Evolutionary conservation across 37 sponge, comb jelly and placozoan genomes (phyloP).

Genomic region (Haliclona indistincta): DNA sequence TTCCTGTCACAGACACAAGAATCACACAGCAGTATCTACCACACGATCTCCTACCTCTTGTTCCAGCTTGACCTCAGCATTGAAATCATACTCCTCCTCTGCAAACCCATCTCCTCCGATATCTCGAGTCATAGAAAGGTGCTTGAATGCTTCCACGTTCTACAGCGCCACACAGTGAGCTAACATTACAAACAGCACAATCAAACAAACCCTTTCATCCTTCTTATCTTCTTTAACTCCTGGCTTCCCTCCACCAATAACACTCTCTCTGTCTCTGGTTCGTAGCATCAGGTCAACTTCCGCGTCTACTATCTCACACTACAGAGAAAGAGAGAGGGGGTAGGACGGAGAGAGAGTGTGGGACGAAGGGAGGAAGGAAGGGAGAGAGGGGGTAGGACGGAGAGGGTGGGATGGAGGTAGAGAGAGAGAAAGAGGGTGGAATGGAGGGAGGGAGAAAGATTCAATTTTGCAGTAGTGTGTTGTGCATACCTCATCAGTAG

Average conservation of each 20-base stretch:
- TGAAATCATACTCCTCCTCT: constrained; percentile 90
- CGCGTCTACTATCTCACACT: constrained; percentile 34
- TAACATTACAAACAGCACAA: too few species aligned
- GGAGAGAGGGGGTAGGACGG: too few species aligned
- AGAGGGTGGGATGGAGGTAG: too few species aligned
- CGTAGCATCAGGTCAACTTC: constrained; percentile 30
- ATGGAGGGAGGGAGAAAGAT: too few species aligned
- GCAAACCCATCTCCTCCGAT: constrained; percentile 60
- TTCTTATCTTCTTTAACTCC: not conserved
- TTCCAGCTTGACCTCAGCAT: constrained; percentile 73
- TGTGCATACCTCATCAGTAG: constrained; percentile 49
- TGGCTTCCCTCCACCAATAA: constrained; percentile 34
- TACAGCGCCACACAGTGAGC: too few species aligned
- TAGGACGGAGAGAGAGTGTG: not conserved
- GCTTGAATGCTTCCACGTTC: constrained; percentile 37
- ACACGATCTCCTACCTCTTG: not conserved
- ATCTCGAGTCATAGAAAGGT: constrained; percentile 40
- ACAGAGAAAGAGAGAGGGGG: not conserved
- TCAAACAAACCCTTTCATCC: too few species aligned
- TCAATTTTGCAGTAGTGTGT: too few species aligned
- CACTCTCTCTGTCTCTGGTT: not conserved
- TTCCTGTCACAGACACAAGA: constrained; percentile 4
- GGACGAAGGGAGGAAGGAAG: too few species aligned
- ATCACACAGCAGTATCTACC: not conserved
- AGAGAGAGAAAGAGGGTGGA: too few species aligned